These are phyloP conservation scores for Halyomorpha halys DNA, from an alignment of 1,140 invertebrate genomes.

Conservation along the genomic window DNA sequence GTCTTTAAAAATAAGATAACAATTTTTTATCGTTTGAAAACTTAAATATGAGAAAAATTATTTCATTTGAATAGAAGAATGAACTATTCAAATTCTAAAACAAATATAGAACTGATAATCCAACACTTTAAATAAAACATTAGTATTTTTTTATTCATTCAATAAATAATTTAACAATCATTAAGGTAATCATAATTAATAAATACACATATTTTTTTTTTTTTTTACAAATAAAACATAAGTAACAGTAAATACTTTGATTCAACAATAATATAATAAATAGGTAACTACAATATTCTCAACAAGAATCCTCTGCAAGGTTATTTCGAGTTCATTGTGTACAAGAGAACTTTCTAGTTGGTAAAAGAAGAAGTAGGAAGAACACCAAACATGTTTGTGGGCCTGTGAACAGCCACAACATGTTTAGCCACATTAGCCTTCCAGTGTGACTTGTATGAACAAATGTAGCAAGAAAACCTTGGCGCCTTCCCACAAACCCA, in stretches of 20 bases:
- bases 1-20: no score
- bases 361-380: not conserved
- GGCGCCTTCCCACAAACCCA: slow-evolving; percentile 49
- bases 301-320: not conserved
- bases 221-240: no score
- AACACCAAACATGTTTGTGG: not conserved
- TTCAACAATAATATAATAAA: no score
- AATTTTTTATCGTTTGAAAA: no score
- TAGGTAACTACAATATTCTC: not conserved
- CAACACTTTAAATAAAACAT: no score
- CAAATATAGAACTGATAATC: not conserved
- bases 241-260: no score
- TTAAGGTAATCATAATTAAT: no score
- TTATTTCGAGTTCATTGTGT: not conserved
- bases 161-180: no score
- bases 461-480: slow-evolving; percentile 37
- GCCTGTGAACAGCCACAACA: slow-evolving; percentile 9
- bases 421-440: slow-evolving; percentile 38
- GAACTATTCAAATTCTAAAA: not conserved
- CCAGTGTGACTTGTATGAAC: slow-evolving; percentile 42
- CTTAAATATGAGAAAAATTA: no score
- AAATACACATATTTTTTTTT: no score
- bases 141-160: no score
- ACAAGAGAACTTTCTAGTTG: not conserved
- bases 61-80: no score